Evolutionary conservation across 2,113 vertebrate genomes (phyloP), one percentile per base, ranked within the genome.

Genomic region (Nyctibius bracteatus): DNA sequence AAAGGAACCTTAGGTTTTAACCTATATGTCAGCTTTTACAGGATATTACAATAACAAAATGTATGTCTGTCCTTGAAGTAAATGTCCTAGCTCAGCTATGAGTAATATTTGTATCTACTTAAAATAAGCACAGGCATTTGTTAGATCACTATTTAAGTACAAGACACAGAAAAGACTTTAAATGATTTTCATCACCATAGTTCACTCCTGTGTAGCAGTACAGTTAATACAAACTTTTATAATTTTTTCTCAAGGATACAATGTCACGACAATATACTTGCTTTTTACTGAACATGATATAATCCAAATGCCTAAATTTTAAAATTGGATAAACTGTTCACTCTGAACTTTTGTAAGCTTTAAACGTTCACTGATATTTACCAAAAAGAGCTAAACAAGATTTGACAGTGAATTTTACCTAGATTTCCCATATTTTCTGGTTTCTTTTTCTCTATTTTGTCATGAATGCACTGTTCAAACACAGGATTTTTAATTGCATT

Each of bases 61-160:
- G 55, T 77, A 78, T 43, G 89, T 58, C 90, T 95, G 92, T 80
- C 77, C 86, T 96, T 95, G 90, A 44, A 97, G 87, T 27, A 94
- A 94, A 94, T 51, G 94, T 94, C 94, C 75, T 10, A 39, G 35
- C 28, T 94, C 72, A 96, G 27, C 68, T n/a, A 30, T 95, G 93
- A 96, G 54, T 80, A 92, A 86, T 80, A 61, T 65, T 88, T 85
- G 91, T 94, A 94, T 87, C 35, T 86, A 31, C 27, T 81, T 90
- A 81, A 68, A 62, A 95, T 18, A 84, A 78, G 65, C 51, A 77
- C 14, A 66, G 61, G 44, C 87, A 84, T 81, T 84, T 92, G 39
- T 91, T 81, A 88, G n/a, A 51, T 94, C 58, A 78, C 58, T 84
- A 1, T 74, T 92, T 54, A 92, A 46, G 61, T 71, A 57, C 44